These are phyloP conservation scores for Whitmania pigra DNA, from an alignment of 1,140 invertebrate genomes.

Conservation along the genomic window DNA sequence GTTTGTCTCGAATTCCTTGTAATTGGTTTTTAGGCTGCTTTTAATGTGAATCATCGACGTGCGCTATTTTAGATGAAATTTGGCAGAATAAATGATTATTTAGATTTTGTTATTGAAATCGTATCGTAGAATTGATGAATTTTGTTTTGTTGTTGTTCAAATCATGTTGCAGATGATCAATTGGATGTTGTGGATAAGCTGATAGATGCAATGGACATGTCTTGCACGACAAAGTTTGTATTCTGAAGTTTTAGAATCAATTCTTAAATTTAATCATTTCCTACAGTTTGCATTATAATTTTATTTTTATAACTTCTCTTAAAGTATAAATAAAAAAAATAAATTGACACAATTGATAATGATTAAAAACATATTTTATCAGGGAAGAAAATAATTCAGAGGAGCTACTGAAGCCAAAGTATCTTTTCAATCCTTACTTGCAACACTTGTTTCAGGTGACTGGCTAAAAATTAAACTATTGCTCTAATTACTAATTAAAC, in stretches of 20 bases:
- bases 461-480: no score
- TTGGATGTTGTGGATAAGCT: conserved; percentile 40
- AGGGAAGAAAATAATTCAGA: conserved; percentile 37
- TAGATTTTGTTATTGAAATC: no score
- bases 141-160: no score
- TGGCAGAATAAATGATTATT: no score
- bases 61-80: no score
- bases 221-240: conserved; percentile 32
- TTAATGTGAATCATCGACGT: no score
- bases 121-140: no score
- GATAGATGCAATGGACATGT: conserved; percentile 43
- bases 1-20: conserved; percentile 26
- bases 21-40: neutral
- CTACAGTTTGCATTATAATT: no score
- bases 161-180: conserved; percentile 38
- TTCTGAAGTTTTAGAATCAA: neutral
- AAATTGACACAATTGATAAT: no score
- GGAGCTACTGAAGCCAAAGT: conserved; percentile 40
- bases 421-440: conserved; percentile 41
- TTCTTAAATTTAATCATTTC: neutral
- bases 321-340: no score
- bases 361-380: conserved; percentile 11
- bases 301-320: no score
- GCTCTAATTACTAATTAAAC: no score
- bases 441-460: conserved; percentile 42